A percentile compares a stretch with the other conserved stretches of the same genome.
Evolutionary conservation across 2,113 vertebrate species (phyloP).

Genomic region (Ochotona princeps): DNA sequence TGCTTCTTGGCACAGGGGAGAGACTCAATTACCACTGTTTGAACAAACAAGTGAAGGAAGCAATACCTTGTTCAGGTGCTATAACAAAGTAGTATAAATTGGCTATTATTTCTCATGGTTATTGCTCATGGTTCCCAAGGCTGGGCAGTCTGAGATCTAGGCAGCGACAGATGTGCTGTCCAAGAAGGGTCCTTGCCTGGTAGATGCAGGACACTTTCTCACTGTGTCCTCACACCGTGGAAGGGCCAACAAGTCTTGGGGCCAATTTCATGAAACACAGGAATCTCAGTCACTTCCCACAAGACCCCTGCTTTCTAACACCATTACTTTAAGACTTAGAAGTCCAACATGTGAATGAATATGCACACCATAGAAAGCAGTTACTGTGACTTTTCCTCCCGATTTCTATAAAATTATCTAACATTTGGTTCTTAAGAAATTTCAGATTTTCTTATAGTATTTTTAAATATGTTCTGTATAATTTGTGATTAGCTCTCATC

Average conservation of each 20-base stretch:
- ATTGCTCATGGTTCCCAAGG: neutral
- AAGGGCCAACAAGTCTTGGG: neutral
- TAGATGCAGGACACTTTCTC: neutral
- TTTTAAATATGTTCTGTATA: neutral
- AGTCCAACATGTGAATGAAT: neutral
- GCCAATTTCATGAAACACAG: neutral
- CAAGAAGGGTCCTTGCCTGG: neutral
- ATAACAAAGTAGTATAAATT: neutral
- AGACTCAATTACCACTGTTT: neutral
- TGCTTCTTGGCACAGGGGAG: neutral
- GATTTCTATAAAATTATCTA: slow-evolving; percentile 27
- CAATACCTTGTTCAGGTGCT: neutral
- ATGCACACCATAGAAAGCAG: neutral
- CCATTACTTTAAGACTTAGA: neutral
- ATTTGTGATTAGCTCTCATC: slow-evolving; percentile 12
- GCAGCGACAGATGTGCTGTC: neutral
- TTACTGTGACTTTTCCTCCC: slow-evolving; percentile 6
- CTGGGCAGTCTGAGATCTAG: neutral
- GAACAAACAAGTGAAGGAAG: neutral
- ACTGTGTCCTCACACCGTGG: neutral
- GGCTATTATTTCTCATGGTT: neutral
- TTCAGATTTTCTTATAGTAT: neutral
- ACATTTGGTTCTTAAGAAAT: slow-evolving; percentile 34
- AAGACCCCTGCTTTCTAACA: neutral
- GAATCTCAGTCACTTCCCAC: neutral